phyloP scores from a whole-genome alignment of 2,113 vertebrate species.

The Donacobius atricapilla region DNA sequence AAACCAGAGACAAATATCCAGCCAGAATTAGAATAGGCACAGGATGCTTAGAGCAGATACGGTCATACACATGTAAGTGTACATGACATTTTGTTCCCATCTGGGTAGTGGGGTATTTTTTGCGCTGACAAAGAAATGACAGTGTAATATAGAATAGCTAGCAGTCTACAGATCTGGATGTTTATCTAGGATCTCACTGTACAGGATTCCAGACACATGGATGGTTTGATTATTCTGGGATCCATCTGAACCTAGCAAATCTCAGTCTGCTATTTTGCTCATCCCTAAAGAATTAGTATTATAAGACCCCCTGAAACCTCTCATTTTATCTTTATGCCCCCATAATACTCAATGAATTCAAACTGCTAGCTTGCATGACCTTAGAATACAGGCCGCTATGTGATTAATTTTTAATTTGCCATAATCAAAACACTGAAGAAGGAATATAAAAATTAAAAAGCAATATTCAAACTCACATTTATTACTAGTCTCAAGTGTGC shows the following conservation, averaged over 20 bases:
- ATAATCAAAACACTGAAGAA: neutral
- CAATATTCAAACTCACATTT: neutral
- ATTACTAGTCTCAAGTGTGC: neutral
- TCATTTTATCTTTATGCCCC: neutral
- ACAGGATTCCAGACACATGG: neutral
- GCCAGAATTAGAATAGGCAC: neutral
- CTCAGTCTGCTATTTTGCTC: neutral
- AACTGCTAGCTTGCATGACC: neutral
- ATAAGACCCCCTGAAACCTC: neutral
- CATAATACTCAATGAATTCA: neutral
- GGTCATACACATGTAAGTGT: neutral
- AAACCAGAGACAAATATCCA: neutral
- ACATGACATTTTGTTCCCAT: neutral
- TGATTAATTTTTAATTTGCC: neutral
- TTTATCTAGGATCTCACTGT: neutral
- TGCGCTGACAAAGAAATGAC: neutral
- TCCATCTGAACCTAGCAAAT: neutral
- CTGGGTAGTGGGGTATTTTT: fast-evolving
- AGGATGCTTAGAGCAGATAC: neutral
- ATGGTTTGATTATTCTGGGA: neutral
- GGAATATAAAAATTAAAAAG: neutral
- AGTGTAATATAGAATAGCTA: neutral
- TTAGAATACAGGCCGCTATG: neutral
- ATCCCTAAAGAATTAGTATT: neutral
- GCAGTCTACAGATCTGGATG: neutral